Percentiles rank a stretch among this genome's conserved stretches.
phyloP scores from a whole-genome alignment of 2,113 vertebrate genomes.

The Bolborhynchus lineola region DNA sequence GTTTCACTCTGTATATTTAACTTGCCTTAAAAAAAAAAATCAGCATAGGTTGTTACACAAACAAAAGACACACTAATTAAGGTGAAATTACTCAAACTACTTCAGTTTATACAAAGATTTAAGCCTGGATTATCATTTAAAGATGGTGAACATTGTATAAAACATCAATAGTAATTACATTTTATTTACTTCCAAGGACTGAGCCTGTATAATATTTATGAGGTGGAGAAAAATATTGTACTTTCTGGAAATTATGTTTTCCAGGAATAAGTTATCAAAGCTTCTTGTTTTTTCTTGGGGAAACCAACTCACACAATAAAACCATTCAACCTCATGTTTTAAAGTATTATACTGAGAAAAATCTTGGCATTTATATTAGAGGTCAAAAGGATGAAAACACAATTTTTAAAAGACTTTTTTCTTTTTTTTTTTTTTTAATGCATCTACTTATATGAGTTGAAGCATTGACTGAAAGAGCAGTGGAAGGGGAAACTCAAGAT shows the following conservation, averaged over 20 bases:
- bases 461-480: background rate
- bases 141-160: constrained; percentile 24
- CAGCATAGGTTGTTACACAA: constrained; percentile 13
- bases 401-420: background rate
- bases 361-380: background rate
- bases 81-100: constrained; percentile 10
- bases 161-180: constrained; percentile 61
- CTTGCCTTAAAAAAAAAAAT: constrained; percentile 23
- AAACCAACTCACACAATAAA: background rate
- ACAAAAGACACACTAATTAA: constrained; percentile 41
- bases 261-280: background rate
- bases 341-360: background rate
- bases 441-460: background rate
- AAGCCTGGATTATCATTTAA: constrained; percentile 44
- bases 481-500: background rate
- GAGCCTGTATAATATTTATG: constrained; percentile 28
- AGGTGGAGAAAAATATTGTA: constrained; percentile 24
- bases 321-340: background rate
- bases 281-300: background rate
- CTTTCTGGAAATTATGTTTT: constrained; percentile 23
- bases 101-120: constrained; percentile 46
- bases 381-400: background rate
- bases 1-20: background rate
- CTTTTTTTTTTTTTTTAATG: background rate
- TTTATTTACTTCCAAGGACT: constrained; percentile 61